Conservation (phyloP, 2,113 vertebrate species). For the Suricata suricatta region DNA sequence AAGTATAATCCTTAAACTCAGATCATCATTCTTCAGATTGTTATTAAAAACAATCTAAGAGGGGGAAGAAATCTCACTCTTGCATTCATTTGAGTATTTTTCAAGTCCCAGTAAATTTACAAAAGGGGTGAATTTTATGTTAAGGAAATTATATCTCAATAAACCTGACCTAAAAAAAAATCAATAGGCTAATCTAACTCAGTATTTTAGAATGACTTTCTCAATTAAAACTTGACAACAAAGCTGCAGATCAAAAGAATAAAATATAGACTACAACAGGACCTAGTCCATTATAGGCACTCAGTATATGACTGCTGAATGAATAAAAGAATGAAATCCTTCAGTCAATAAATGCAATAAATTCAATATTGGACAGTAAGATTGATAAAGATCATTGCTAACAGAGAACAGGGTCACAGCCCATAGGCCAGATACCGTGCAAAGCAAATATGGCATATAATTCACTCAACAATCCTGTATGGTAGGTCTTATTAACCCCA, state of each 20-base stretch:
- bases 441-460: neutral
- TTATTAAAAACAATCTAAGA: neutral
- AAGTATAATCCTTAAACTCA: neutral
- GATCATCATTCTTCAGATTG: neutral
- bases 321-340: slow-evolving; percentile 19
- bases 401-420: neutral
- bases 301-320: neutral
- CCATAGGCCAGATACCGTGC: neutral
- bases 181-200: neutral
- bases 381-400: neutral
- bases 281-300: neutral
- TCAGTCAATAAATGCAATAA: neutral
- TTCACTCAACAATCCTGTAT: neutral
- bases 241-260: slow-evolving; percentile 9
- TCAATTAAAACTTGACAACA: slow-evolving; percentile 27
- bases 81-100: slow-evolving; percentile 44
- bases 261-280: neutral
- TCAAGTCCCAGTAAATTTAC: slow-evolving; percentile 28
- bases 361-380: neutral
- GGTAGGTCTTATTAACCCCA: neutral
- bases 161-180: slow-evolving; percentile 31
- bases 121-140: slow-evolving; percentile 29
- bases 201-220: slow-evolving; percentile 39
- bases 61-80: neutral
- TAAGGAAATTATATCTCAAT: neutral